A percentile compares a stretch with the other conserved stretches of the same genome.
These are phyloP conservation scores for Proterorhinus semilunaris DNA, from an alignment of 2,113 vertebrate species.

Conservation along the genomic window DNA sequence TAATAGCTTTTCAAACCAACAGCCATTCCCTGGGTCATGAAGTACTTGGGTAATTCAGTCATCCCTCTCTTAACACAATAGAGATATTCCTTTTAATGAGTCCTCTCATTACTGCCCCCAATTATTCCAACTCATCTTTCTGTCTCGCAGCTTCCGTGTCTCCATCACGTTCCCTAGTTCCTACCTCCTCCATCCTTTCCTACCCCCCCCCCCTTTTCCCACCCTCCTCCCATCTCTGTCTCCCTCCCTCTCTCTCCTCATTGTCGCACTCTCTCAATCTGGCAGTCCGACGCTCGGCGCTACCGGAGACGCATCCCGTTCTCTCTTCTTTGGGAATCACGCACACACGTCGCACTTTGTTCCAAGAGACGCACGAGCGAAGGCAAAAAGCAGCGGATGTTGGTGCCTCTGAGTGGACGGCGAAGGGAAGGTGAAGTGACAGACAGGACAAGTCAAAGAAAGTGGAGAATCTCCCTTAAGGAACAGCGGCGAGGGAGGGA, in stretches of 20 bases:
- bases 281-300: conserved; percentile 33
- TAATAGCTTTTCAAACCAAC: not conserved
- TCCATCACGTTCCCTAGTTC: not conserved
- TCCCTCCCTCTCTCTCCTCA: conserved; percentile 19
- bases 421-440: conserved; percentile 23
- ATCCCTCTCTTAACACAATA: not conserved
- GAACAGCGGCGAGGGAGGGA: conserved; percentile 20
- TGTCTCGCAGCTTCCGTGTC: not conserved
- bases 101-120: conserved; percentile 6
- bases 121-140: not conserved
- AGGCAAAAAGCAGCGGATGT: conserved; percentile 19
- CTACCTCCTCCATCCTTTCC: not conserved
- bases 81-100: not conserved
- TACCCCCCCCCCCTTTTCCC: conserved; percentile 1
- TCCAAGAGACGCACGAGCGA: not conserved
- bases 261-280: conserved; percentile 13
- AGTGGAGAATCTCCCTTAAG: conserved; percentile 29
- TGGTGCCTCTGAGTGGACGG: conserved; percentile 15
- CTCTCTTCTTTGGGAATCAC: conserved; percentile 11
- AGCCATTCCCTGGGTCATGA: not conserved
- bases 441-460: conserved; percentile 29
- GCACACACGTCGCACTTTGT: conserved; percentile 14
- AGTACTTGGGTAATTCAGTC: not conserved
- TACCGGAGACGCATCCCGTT: conserved; percentile 38
- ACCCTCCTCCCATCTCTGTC: conserved; percentile 14